Conservation (phyloP, 2,113 vertebrate genomes). For the Periophthalmus modestus region DNA sequence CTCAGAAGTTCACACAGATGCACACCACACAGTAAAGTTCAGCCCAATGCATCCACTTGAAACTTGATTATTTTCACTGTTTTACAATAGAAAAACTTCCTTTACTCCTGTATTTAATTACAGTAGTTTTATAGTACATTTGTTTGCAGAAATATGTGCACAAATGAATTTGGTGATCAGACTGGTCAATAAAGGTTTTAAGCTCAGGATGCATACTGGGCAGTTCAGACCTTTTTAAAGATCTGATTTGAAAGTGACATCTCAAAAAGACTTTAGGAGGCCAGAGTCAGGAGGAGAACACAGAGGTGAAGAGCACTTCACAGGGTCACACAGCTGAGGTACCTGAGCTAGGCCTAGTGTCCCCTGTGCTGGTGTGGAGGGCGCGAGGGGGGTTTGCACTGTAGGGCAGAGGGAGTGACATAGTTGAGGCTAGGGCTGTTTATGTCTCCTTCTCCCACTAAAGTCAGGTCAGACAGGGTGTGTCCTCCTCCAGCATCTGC, state of each 20-base stretch:
- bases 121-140: conserved; percentile 4
- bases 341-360: conserved; percentile 88
- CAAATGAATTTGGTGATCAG: conserved; percentile 12
- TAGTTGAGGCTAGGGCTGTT: conserved; percentile 89
- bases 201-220: conserved; percentile 63
- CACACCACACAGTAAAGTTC: conserved; percentile 43
- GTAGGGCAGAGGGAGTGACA: conserved; percentile 79
- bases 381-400: conserved; percentile 71
- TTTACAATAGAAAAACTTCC: background rate
- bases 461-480: conserved; percentile 87
- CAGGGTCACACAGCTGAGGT: conserved; percentile 82
- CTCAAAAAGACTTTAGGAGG: conserved; percentile 33
- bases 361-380: conserved; percentile 77
- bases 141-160: conserved; percentile 1
- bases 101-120: background rate
- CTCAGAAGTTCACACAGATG: conserved; percentile 56
- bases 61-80: background rate
- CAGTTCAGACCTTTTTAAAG: conserved; percentile 11
- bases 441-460: conserved; percentile 91
- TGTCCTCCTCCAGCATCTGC: conserved; percentile 87
- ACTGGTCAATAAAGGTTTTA: conserved; percentile 25
- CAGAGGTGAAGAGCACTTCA: conserved; percentile 48
- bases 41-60: conserved; percentile 53
- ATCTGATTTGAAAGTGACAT: conserved; percentile 13
- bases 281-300: conserved; percentile 34